phyloP scores from a whole-genome alignment of 2,113 vertebrate species.

The Serinus canaria region DNA sequence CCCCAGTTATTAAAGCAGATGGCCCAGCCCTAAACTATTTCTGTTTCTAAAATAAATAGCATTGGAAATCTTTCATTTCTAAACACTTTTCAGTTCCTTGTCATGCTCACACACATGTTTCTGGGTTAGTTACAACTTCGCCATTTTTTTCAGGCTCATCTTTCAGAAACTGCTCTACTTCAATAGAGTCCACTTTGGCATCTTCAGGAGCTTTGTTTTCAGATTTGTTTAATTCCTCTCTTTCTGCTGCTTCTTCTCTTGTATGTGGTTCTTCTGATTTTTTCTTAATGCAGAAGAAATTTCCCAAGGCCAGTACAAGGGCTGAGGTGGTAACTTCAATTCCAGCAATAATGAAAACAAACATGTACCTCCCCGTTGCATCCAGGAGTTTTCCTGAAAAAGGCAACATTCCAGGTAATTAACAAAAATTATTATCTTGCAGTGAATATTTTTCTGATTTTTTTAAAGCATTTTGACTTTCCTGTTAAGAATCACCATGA shows the following conservation, averaged over 20 bases:
- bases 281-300: conserved; percentile 82
- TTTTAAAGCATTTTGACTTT: neutral
- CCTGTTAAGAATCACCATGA: neutral
- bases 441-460: neutral
- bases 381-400: conserved; percentile 87
- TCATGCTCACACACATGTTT: conserved; percentile 78
- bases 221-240: conserved; percentile 60
- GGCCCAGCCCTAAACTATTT: conserved; percentile 64
- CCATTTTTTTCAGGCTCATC: conserved; percentile 73
- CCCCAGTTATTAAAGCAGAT: conserved; percentile 32
- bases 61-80: conserved; percentile 32
- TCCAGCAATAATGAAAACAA: conserved; percentile 89
- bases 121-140: conserved; percentile 71
- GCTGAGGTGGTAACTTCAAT: conserved; percentile 84
- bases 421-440: neutral
- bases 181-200: conserved; percentile 60
- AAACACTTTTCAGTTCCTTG: neutral
- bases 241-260: conserved; percentile 61
- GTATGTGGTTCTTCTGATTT: conserved; percentile 54
- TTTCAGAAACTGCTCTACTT: conserved; percentile 78
- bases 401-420: neutral
- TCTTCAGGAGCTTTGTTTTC: conserved; percentile 53
- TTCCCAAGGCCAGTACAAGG: conserved; percentile 80
- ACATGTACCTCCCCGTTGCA: conserved; percentile 81
- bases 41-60: conserved; percentile 75